These are phyloP conservation scores for Hemichromis elongatus DNA, from an alignment of 2,113 vertebrate species.

Conservation along the genomic window DNA sequence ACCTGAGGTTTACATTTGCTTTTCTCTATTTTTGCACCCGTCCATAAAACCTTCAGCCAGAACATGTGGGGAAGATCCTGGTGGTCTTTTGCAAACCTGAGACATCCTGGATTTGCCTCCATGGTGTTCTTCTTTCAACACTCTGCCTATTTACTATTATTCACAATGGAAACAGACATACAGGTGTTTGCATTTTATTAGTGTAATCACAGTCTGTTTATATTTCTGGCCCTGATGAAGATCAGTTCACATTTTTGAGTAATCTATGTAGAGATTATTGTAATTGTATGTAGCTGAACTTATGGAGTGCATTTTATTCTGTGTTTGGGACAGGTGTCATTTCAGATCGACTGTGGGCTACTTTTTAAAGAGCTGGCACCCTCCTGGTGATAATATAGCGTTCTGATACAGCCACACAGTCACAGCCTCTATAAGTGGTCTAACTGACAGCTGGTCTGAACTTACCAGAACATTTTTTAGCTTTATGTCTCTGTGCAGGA, in stretches of 20 bases:
- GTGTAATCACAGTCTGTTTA: not conserved
- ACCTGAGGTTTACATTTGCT: not conserved
- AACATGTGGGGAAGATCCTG: not conserved
- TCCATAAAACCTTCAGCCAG: not conserved
- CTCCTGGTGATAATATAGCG: not conserved
- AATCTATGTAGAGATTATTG: not conserved
- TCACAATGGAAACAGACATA: not conserved
- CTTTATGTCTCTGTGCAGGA: constrained; percentile 95
- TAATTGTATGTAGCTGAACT: not conserved
- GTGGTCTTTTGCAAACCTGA: not conserved
- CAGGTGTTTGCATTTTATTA: not conserved
- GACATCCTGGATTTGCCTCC: not conserved
- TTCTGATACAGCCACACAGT: not conserved
- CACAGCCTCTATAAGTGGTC: not conserved
- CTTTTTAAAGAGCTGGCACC: not conserved
- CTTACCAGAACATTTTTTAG: constrained; percentile 97
- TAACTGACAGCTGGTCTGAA: not conserved
- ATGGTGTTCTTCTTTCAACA: not conserved
- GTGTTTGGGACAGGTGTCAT: not conserved
- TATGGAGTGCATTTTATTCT: not conserved
- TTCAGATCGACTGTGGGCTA: not conserved
- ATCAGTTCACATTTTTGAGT: not conserved
- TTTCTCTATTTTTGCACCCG: not conserved
- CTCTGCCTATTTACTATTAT: not conserved
- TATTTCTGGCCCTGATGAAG: not conserved